Conservation (phyloP, 1,140 invertebrate species). For the Brachionus rubens region DNA sequence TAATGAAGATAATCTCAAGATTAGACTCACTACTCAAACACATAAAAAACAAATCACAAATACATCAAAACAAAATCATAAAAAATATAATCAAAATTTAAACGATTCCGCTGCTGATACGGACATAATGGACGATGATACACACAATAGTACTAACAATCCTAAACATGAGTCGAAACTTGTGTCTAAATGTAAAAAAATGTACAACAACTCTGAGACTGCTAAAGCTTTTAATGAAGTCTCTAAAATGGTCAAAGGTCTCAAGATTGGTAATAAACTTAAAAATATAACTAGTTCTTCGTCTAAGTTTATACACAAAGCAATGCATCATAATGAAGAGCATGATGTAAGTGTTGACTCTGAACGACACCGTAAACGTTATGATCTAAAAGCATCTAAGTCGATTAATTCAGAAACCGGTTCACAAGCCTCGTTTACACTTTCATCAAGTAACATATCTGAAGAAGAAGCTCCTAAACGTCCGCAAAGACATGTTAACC, state of each 20-base stretch:
- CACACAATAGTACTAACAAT: neutral
- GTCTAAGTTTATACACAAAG: constrained; percentile 6
- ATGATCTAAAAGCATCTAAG: neutral
- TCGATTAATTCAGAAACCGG: neutral
- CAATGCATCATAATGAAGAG: constrained; percentile 7
- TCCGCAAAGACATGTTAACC: neutral
- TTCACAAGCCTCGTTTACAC: neutral
- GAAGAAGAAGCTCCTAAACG: constrained; percentile 15
- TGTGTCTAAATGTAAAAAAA: constrained; percentile 32
- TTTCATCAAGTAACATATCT: constrained; percentile 2
- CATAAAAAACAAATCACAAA: neutral
- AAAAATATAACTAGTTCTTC: constrained; percentile 15
- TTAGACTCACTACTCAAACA: constrained; percentile 22
- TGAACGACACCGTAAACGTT: neutral
- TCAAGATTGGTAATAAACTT: constrained; percentile 34
- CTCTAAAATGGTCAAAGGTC: constrained; percentile 26
- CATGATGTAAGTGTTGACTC: neutral
- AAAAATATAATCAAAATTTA: neutral
- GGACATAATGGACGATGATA: neutral
- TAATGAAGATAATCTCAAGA: neutral
- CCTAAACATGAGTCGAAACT: constrained; percentile 9
- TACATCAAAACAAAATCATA: neutral
- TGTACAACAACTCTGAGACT: constrained; percentile 29
- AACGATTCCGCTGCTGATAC: neutral
- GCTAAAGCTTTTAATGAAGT: constrained; percentile 21